These are phyloP conservation scores for Diadema setosum DNA, from an alignment of 35 echinoderm and acorn worm species.

Conservation along the genomic window DNA sequence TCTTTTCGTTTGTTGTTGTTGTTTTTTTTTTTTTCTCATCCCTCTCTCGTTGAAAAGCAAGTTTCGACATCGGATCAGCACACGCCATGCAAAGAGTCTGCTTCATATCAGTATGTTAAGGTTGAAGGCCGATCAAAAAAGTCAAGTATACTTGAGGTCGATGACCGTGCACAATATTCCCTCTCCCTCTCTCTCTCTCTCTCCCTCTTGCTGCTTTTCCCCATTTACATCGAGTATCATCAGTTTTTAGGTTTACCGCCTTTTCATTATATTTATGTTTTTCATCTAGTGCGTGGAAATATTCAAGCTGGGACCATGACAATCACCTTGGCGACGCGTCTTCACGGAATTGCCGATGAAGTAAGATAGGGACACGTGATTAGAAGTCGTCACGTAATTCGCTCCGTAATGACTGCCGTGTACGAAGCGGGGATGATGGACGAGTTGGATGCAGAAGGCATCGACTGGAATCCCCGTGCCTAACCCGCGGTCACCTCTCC, in stretches of 20 bases:
- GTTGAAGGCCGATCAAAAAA: slow-evolving; percentile 6
- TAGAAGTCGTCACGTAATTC: slow-evolving; percentile 11
- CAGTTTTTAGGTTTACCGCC: too few species aligned
- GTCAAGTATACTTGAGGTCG: background rate
- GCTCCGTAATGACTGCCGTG: background rate
- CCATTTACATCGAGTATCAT: too few species aligned
- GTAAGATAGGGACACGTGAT: slow-evolving; percentile 14
- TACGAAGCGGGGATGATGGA: background rate
- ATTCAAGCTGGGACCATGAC: slow-evolving; percentile 2
- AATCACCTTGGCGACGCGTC: background rate
- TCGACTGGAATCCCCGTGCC: background rate
- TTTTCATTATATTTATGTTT: too few species aligned
- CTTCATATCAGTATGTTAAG: background rate
- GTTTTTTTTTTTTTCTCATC: too few species aligned
- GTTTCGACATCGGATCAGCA: background rate
- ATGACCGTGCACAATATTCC: background rate
- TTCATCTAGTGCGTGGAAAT: too few species aligned
- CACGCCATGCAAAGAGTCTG: background rate
- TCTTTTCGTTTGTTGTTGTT: too few species aligned
- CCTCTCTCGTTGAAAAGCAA: too few species aligned
- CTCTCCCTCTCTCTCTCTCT: background rate
- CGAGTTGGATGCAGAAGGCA: background rate
- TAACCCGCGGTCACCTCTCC: slow-evolving; percentile 19
- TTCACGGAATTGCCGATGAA: background rate
- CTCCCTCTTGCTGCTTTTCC: background rate